phyloP scores from a whole-genome alignment of 2,888 invertebrate genomes.

The Neoitamus cyanurus region DNA sequence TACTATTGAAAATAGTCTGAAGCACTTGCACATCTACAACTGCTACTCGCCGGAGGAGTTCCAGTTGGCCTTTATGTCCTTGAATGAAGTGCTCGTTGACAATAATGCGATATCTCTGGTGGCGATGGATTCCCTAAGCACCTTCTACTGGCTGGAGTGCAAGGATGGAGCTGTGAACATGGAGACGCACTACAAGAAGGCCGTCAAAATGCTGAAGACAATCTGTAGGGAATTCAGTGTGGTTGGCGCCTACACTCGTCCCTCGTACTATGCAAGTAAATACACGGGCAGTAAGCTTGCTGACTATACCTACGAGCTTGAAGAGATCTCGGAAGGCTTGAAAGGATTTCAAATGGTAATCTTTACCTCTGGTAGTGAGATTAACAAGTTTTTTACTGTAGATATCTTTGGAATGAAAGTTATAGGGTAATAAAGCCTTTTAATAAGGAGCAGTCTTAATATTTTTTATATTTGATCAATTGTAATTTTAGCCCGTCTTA shows the following conservation, averaged over 20 bases:
- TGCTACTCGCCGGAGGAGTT: conserved; percentile 57
- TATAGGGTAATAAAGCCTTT: neutral
- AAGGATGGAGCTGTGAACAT: conserved; percentile 54
- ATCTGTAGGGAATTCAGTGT: conserved; percentile 56
- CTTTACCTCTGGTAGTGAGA: neutral
- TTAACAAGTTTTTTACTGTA: conserved; percentile 7
- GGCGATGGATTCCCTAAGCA: conserved; percentile 68
- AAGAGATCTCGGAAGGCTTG: conserved; percentile 21
- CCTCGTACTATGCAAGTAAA: conserved; percentile 53
- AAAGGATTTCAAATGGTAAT: neutral
- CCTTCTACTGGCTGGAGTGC: conserved; percentile 67
- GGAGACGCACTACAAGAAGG: conserved; percentile 56
- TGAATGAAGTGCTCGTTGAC: conserved; percentile 64
- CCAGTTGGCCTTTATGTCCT: conserved; percentile 54
- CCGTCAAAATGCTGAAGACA: conserved; percentile 53
- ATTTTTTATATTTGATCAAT: too few relatives aligned
- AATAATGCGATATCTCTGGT: conserved; percentile 66
- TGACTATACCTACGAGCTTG: conserved; percentile 53
- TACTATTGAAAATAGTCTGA: conserved; percentile 53
- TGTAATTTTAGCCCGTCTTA: too few relatives aligned
- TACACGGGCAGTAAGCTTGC: conserved; percentile 27
- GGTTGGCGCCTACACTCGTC: conserved; percentile 56
- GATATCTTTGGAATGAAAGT: conserved; percentile 22
- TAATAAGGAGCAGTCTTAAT: neutral
- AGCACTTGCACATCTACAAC: conserved; percentile 54